Evolutionary conservation across 2,797 vertebrate genomes (phyloP).

Genomic region (Peromyscus melanophrys): DNA sequence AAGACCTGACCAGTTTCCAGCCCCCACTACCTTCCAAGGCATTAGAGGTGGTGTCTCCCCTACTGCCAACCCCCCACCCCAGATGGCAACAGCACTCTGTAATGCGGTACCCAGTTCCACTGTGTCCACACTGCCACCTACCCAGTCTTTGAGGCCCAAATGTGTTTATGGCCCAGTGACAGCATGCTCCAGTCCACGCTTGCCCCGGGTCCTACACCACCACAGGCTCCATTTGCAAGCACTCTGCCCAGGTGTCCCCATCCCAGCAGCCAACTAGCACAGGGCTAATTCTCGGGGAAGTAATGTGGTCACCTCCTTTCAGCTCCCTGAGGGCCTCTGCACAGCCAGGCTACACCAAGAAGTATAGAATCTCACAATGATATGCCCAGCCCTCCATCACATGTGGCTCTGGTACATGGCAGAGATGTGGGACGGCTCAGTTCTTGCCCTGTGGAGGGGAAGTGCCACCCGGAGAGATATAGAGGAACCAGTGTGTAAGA

Average conservation of each 20-base stretch:
- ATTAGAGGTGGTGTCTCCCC: neutral
- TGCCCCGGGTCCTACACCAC: neutral
- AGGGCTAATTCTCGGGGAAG: neutral
- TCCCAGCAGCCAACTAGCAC: neutral
- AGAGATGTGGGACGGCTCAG: neutral
- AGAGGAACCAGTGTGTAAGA: neutral
- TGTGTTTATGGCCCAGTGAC: too few species aligned
- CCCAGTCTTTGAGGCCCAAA: neutral
- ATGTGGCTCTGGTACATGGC: neutral
- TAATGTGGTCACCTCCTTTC: neutral
- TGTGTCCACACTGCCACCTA: neutral
- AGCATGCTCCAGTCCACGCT: neutral
- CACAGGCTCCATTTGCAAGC: too few species aligned
- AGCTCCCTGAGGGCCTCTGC: neutral
- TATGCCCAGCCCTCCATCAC: accelerated
- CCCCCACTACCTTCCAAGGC: neutral
- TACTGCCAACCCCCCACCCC: neutral
- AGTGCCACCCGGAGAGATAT: neutral
- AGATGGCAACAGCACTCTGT: accelerated
- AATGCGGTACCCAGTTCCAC: neutral
- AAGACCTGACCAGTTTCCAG: neutral
- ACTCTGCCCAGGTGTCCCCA: neutral
- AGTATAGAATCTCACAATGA: accelerated
- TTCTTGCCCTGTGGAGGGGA: neutral
- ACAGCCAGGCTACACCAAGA: accelerated